Conservation (phyloP, 2,113 vertebrate species). For the Serinus canaria region DNA sequence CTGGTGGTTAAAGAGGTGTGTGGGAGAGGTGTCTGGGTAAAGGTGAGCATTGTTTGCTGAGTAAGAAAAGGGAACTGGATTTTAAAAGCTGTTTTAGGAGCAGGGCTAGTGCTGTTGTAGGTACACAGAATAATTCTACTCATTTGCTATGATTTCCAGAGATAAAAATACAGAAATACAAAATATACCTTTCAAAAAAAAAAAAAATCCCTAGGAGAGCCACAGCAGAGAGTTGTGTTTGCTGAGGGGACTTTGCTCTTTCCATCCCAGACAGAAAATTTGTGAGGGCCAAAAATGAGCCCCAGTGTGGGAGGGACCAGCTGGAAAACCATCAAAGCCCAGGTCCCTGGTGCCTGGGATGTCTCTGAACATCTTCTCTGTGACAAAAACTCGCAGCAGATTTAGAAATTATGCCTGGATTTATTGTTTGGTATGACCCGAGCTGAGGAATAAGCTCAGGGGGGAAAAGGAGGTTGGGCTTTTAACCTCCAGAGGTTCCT, state of each 20-base stretch:
- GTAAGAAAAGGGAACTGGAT: accelerated
- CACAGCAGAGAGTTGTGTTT: not conserved
- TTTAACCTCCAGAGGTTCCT: too few species aligned
- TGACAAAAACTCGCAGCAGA: not conserved
- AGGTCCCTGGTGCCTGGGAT: not conserved
- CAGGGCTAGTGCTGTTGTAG: not conserved
- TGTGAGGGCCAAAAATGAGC: not conserved
- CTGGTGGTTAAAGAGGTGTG: not conserved
- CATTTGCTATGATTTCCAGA: accelerated
- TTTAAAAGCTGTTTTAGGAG: not conserved
- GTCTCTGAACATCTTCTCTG: accelerated
- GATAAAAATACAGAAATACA: not conserved
- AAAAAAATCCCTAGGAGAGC: not conserved
- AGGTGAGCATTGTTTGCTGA: not conserved
- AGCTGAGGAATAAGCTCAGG: not conserved
- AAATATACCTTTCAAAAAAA: not conserved
- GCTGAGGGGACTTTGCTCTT: not conserved
- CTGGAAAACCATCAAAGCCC: not conserved
- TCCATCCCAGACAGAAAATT: not conserved
- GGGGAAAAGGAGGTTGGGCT: accelerated
- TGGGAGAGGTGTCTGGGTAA: not conserved
- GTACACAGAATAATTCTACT: accelerated
- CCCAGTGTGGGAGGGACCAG: accelerated
- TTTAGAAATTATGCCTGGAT: not conserved
- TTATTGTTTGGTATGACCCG: not conserved